phyloP scores from a whole-genome alignment of 2,797 vertebrate species.

The Salarias fasciatus region DNA sequence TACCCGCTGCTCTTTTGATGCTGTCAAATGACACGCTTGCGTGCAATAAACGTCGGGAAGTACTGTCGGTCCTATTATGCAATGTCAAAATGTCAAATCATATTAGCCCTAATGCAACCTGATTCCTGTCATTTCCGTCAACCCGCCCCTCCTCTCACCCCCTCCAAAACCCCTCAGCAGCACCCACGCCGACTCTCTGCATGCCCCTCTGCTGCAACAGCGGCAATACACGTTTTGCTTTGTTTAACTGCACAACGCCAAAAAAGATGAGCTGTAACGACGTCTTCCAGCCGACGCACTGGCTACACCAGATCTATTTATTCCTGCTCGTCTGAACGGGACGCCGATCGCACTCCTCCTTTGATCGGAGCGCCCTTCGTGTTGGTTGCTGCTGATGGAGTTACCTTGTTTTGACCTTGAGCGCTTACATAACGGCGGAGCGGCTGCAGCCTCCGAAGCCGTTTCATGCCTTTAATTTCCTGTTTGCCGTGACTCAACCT shows the following conservation, averaged over 20 bases:
- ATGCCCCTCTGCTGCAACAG: slow-evolving; percentile 12
- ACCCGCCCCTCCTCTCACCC: not conserved
- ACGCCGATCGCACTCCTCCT: slow-evolving; percentile 4
- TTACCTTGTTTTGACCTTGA: slow-evolving; percentile 72
- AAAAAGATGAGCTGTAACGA: slow-evolving; percentile 18
- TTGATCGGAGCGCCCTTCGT: slow-evolving; percentile 15
- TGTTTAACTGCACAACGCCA: slow-evolving; percentile 16
- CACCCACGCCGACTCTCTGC: not conserved
- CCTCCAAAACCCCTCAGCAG: slow-evolving; percentile 1
- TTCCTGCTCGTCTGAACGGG: slow-evolving; percentile 8
- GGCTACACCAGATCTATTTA: not conserved
- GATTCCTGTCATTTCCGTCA: slow-evolving; percentile 20
- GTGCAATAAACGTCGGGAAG: slow-evolving; percentile 10
- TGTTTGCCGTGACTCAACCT: slow-evolving; percentile 44
- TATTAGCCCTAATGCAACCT: slow-evolving; percentile 14
- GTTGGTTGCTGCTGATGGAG: slow-evolving; percentile 23
- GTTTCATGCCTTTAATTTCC: slow-evolving; percentile 46
- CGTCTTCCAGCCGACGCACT: slow-evolving; percentile 6
- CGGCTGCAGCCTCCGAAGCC: slow-evolving; percentile 56
- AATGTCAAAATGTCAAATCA: slow-evolving; percentile 33
- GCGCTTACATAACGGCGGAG: slow-evolving; percentile 58
- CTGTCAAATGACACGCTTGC: slow-evolving; percentile 17
- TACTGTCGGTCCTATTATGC: slow-evolving; percentile 3
- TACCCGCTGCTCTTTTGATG: slow-evolving; percentile 3
- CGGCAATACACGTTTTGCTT: slow-evolving; percentile 23